Percentiles rank a stretch among this genome's conserved stretches.
Conservation (phyloP, 2,888 invertebrate species). For the Beris morrisii region DNA sequence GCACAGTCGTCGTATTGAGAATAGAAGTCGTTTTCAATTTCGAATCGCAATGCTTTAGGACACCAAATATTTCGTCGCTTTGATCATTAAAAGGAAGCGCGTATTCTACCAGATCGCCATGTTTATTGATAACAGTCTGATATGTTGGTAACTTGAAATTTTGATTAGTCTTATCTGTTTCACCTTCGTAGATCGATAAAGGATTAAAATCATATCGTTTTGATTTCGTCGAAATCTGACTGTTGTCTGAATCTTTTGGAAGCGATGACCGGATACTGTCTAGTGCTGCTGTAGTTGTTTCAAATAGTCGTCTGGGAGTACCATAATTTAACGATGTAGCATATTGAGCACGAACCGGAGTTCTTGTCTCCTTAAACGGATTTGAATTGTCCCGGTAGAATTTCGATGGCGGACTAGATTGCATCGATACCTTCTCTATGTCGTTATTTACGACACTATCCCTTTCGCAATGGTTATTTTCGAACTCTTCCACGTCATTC, state of each 20-base stretch:
- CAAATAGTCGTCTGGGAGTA: conserved; percentile 32
- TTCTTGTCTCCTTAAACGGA: conserved; percentile 40
- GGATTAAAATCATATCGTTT: conserved; percentile 27
- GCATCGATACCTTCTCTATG: conserved; percentile 28
- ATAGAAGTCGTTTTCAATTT: conserved; percentile 9
- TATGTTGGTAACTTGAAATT: conserved; percentile 37
- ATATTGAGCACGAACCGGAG: conserved; percentile 34
- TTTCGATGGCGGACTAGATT: conserved; percentile 41
- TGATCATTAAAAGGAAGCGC: conserved; percentile 43
- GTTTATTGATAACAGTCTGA: conserved; percentile 43
- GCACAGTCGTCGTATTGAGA: conserved; percentile 10
- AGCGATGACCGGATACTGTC: not conserved
- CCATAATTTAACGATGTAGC: conserved; percentile 20
- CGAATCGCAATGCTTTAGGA: not conserved
- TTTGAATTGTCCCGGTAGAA: conserved; percentile 42
- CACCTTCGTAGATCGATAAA: conserved; percentile 12
- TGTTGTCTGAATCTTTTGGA: conserved; percentile 19
- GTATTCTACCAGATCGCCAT: conserved; percentile 45
- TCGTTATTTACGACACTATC: conserved; percentile 10
- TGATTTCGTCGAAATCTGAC: conserved; percentile 17
- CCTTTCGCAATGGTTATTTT: conserved; percentile 36
- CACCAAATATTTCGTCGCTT: conserved; percentile 18
- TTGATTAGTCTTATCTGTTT: not conserved
- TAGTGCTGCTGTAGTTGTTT: not conserved
- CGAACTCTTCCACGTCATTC: conserved; percentile 34